These are phyloP conservation scores for Danio albolineatus DNA, from an alignment of 2,797 vertebrate species.

Conservation along the genomic window DNA sequence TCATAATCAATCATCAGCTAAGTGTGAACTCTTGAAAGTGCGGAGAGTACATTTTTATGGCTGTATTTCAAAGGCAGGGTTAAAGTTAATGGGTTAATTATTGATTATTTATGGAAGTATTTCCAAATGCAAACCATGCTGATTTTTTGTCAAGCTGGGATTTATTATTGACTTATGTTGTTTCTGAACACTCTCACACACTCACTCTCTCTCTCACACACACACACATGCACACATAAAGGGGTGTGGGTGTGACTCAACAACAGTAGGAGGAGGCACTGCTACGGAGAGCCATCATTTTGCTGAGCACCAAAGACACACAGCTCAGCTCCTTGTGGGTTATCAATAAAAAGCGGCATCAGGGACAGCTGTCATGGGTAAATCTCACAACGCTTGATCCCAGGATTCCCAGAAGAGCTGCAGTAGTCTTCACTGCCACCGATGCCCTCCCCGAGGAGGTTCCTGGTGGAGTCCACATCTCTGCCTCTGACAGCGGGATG, in stretches of 20 bases:
- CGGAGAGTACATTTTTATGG: no score
- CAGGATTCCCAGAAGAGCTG: slow-evolving; percentile 6
- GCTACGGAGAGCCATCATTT: slow-evolving; percentile 39
- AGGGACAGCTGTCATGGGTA: slow-evolving; percentile 9
- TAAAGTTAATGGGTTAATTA: no score
- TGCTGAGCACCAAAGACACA: slow-evolving; percentile 25
- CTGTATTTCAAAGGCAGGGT: no score
- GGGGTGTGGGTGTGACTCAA: slow-evolving; percentile 67
- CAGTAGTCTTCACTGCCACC: slow-evolving; percentile 9
- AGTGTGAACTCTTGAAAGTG: no score
- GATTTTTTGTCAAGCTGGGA: no score
- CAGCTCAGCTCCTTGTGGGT: not conserved
- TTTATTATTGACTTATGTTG: no score
- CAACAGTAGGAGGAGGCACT: slow-evolving; percentile 56
- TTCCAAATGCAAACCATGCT: no score
- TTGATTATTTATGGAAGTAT: no score
- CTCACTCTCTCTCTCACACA: no score
- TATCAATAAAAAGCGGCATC: not conserved
- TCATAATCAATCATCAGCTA: no score
- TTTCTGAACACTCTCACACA: no score
- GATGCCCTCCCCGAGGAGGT: slow-evolving; percentile 81
- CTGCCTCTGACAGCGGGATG: slow-evolving; percentile 83
- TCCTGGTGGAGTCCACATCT: slow-evolving; percentile 80
- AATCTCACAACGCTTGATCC: not conserved
- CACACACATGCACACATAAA: no score